Evolutionary conservation across 2,113 vertebrate genomes (phyloP).

Genomic region (Falco punctatus): DNA sequence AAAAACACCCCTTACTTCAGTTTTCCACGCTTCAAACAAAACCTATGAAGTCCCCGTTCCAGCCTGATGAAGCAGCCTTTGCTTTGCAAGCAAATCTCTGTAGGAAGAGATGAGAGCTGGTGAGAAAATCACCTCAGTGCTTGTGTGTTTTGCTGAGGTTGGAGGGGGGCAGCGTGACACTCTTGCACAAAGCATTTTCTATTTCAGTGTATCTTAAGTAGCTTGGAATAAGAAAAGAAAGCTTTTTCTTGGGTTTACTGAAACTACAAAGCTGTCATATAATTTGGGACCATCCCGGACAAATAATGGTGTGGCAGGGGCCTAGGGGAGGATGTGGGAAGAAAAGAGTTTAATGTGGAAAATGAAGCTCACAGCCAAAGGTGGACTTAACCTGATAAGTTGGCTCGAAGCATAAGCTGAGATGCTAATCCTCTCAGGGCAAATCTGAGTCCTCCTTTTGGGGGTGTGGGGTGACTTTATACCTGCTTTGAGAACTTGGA

Average conservation of each 20-base stretch:
- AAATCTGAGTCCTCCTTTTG: slow-evolving; percentile 3
- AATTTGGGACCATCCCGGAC: background rate
- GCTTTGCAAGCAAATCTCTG: slow-evolving; percentile 12
- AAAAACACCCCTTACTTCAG: background rate
- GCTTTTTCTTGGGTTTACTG: background rate
- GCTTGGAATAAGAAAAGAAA: slow-evolving; percentile 14
- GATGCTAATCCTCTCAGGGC: background rate
- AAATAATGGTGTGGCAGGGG: background rate
- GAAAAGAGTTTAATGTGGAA: background rate
- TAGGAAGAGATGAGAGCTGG: slow-evolving; percentile 22
- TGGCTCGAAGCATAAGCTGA: slow-evolving; percentile 6
- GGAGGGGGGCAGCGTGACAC: slow-evolving; percentile 1
- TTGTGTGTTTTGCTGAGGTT: background rate
- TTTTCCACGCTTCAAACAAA: background rate
- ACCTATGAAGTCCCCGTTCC: background rate
- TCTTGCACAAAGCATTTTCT: slow-evolving; percentile 29
- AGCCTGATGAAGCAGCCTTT: slow-evolving; percentile 1
- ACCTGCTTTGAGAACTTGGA: background rate
- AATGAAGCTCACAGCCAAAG: background rate
- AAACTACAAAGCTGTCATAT: background rate
- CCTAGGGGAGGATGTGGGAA: background rate
- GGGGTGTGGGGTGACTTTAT: background rate
- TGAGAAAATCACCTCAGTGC: slow-evolving; percentile 29
- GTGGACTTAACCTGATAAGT: slow-evolving; percentile 5
- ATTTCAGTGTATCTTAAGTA: slow-evolving; percentile 3